These are phyloP conservation scores for Pandemis corylana DNA, from an alignment of 2,888 invertebrate species.

Conservation along the genomic window DNA sequence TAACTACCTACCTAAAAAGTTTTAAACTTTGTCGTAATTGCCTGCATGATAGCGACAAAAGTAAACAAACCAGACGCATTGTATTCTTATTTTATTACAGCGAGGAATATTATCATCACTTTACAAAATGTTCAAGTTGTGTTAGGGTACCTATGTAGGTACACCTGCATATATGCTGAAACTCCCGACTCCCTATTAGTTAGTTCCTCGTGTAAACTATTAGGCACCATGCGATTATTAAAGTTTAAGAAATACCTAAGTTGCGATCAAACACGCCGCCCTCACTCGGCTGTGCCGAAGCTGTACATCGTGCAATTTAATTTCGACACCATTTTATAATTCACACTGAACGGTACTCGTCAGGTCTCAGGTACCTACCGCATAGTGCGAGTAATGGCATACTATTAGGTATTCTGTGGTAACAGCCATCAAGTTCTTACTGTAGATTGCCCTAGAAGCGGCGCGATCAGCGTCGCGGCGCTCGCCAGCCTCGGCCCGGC, in stretches of 20 bases:
- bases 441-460: slow-evolving; percentile 10
- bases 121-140: too few relatives aligned
- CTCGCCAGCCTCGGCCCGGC: background rate
- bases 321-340: slow-evolving; percentile 5
- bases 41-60: too few relatives aligned
- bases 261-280: background rate
- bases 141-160: too few relatives aligned
- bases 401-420: slow-evolving; percentile 13
- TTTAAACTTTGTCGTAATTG: too few relatives aligned
- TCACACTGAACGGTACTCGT: slow-evolving; percentile 5
- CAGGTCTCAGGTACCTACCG: background rate
- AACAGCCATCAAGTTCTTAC: slow-evolving; percentile 9
- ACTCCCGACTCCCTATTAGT: too few relatives aligned
- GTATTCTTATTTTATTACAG: too few relatives aligned
- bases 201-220: too few relatives aligned
- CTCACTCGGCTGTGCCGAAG: background rate
- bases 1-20: too few relatives aligned
- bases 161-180: too few relatives aligned
- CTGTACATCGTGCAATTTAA: background rate
- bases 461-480: background rate
- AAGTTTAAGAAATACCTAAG: background rate
- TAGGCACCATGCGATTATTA: too few relatives aligned
- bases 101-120: too few relatives aligned
- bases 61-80: too few relatives aligned
- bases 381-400: slow-evolving; percentile 13